Conservation (phyloP, 2,888 invertebrate genomes). For the Chirona hameri region DNA sequence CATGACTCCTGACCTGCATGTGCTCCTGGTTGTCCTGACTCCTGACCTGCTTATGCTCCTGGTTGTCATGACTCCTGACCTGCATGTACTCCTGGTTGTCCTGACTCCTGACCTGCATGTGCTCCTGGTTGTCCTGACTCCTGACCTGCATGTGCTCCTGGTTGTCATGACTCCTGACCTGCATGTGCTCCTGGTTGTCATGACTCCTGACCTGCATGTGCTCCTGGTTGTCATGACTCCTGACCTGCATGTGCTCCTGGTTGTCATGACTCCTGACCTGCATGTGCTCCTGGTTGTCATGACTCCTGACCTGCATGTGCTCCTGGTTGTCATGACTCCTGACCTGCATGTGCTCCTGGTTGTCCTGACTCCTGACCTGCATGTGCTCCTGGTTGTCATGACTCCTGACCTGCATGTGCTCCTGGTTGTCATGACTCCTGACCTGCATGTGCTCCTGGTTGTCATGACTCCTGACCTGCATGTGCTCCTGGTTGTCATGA, state of each 20-base stretch:
- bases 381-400: too few species aligned
- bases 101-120: slow-evolving; percentile 53
- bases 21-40: slow-evolving; percentile 53
- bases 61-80: slow-evolving; percentile 53
- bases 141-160: slow-evolving; percentile 52
- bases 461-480: too few species aligned
- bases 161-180: slow-evolving; percentile 53
- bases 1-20: slow-evolving; percentile 53
- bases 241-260: slow-evolving; percentile 53
- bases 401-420: too few species aligned
- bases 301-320: slow-evolving; percentile 53
- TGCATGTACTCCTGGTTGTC: slow-evolving; percentile 53
- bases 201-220: slow-evolving; percentile 53
- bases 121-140: slow-evolving; percentile 53
- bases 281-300: slow-evolving; percentile 52
- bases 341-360: slow-evolving; percentile 53
- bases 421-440: too few species aligned
- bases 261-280: slow-evolving; percentile 54
- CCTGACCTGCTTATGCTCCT: slow-evolving; percentile 52
- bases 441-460: too few species aligned
- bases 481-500: too few species aligned
- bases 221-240: slow-evolving; percentile 52
- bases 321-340: slow-evolving; percentile 52
- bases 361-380: slow-evolving; percentile 53
- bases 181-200: slow-evolving; percentile 52